These are phyloP conservation scores for Pristionchus japonicus DNA, from an alignment of 2,888 invertebrate genomes.

Conservation along the genomic window DNA sequence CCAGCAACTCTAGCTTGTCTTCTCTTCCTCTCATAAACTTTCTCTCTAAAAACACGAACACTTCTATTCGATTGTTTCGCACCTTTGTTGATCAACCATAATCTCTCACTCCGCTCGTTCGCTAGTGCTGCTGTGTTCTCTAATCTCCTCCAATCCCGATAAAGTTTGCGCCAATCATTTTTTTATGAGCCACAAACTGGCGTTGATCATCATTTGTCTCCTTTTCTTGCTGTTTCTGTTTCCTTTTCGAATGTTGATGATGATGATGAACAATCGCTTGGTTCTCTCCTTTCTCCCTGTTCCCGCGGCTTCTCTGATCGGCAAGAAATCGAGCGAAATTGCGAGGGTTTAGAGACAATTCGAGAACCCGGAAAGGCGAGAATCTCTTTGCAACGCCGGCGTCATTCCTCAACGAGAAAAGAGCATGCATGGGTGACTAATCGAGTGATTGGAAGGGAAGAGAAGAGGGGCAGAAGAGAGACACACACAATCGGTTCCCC, in stretches of 20 bases:
- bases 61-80: background rate
- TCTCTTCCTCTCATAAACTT: too few species aligned
- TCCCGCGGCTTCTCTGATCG: too few species aligned
- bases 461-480: background rate
- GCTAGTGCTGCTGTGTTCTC: slow-evolving; percentile 22
- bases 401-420: slow-evolving; percentile 22
- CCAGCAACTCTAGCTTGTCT: background rate
- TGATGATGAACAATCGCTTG: too few species aligned
- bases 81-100: background rate
- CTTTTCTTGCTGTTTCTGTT: too few species aligned
- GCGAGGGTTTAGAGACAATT: slow-evolving; percentile 19
- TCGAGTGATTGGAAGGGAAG: slow-evolving; percentile 40
- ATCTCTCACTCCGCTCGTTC: background rate
- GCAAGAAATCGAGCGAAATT: too few species aligned
- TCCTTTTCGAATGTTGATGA: too few species aligned
- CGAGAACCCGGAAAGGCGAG: background rate
- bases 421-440: slow-evolving; percentile 48
- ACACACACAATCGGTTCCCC: background rate
- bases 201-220: too few species aligned
- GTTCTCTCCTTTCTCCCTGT: too few species aligned
- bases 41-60: too few species aligned
- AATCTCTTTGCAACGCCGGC: background rate
- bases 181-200: slow-evolving; percentile 49
- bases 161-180: slow-evolving; percentile 39
- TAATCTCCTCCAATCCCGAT: background rate